Evolutionary conservation across 1,140 invertebrate species (phyloP), one percentile per base, ranked within the genome.

Genomic region (Brachionus paranguensis): DNA sequence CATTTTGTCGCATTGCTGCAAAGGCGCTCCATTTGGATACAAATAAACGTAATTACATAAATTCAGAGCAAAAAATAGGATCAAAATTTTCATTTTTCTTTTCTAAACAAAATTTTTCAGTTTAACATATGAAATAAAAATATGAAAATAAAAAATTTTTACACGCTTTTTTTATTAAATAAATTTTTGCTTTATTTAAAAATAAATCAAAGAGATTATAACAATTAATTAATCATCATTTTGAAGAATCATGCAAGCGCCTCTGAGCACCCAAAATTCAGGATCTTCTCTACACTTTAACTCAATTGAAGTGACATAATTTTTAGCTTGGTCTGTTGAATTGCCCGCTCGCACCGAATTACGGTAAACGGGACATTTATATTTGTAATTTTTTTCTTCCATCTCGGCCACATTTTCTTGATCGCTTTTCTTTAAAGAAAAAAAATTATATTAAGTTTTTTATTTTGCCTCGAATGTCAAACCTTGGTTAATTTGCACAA

Each of bases 241-340:
- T 64, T 64, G 55, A 17, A 81, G 53, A 27, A 81, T 81, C 55
- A 81, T 81, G 17, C 78, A 81, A 47, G 45, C 24, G 11, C 78
- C 78, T 64, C 78, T 64, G 7, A 81, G 29, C 24, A 68, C 60
- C 78, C 78, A 81, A 68, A 81, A 81, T 41, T 81, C 17, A 41
- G 78, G 37, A 20, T 64, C 53, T 29, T 81, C 78, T 81, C 17
- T 43, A 45, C 78, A 81, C 29, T 43, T 55, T 14, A 81, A 29
- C 4, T 68, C 55, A 33, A 81, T 81, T 64, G 78, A 65, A 14
- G 78, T 81, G n/a, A 81, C 78, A 81, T 43, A 81, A 68, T 81
- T 81, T 65, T 68, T 64, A 12, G 29, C n/a, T 45, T 81, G 78
- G 60, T 83, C 81, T 45, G 17, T 83, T 8, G 64, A 37, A 70